Evolutionary conservation across 2,888 invertebrate genomes (phyloP), one percentile per base, ranked within the genome.

Genomic region (Amphiduros pacificus): DNA sequence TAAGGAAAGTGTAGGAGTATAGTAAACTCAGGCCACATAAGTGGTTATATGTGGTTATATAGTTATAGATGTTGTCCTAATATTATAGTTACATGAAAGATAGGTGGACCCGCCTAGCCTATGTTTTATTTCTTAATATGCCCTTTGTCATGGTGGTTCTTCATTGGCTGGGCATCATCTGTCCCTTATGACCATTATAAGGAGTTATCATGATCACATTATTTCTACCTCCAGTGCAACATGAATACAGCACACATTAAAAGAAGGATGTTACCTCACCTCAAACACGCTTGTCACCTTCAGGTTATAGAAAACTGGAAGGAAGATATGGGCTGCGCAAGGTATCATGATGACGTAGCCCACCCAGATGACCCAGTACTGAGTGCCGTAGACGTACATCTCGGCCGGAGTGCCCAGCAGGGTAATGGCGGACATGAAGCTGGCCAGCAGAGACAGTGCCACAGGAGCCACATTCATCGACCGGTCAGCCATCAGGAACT

Each of bases 381-480:
- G 61, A 5, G 70, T 65, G 11, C 71, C 71, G 55, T 36, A 51
- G 24, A 52, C 50, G 62, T 79, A 80, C 64, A 78, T 76, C 67
- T 80, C 80, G 14, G 78, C 75, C 50, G 80, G 79, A 2, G 75
- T 76, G 3, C 79, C 77, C 11, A 81, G 73, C 50, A 81, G 62
- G 6, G 81, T 80, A 29, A 81, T 78, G 60, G 80, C 81, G 27
- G 79, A 79, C 80, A 81, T 81, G 67, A 81, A 81, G 64, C 77
- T 78, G 27, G 80, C 81, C 44, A 81, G 69, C 49, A 81, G 68
- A n/a, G 80, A 81, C 65, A 81, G 65, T 0, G 78, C 70, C 20
- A 80, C 79, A 0, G 81, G 81, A 1, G 68, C 24, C 0, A 77
- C 71, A 40, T 70, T 71, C 81, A 81, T 81, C 57, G 75, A 72